phyloP scores from a whole-genome alignment of 92 coral and sea anemone genomes.

The Plumapathes pennacea region DNA sequence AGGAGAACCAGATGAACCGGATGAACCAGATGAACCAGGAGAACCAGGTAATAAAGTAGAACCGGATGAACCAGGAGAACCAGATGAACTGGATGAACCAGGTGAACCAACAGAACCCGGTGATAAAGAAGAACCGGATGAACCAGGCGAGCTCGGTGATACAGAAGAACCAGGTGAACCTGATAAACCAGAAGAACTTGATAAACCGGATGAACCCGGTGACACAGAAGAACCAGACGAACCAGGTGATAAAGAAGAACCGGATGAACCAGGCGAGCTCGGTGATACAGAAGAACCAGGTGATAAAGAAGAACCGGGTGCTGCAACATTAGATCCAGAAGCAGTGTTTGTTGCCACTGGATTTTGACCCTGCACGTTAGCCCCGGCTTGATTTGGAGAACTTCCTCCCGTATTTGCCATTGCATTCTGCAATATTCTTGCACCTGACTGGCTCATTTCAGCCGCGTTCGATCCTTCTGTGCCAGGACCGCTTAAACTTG shows the following conservation, averaged over 20 bases:
- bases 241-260: no score
- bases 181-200: neutral
- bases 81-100: slow-evolving; percentile 9
- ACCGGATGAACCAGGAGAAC: slow-evolving; percentile 11
- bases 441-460: no score
- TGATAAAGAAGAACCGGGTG: no score
- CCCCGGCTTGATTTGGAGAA: neutral
- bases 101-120: slow-evolving; percentile 8
- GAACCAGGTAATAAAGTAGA: slow-evolving; percentile 11
- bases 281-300: slow-evolving; percentile 15
- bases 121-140: neutral
- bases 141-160: no score
- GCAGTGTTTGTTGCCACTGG: neutral
- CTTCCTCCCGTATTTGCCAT: no score
- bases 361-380: neutral
- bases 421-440: no score
- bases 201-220: slow-evolving; percentile 4
- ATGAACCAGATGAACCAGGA: neutral
- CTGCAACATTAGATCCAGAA: no score
- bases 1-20: slow-evolving; percentile 7
- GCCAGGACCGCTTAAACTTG: no score
- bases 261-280: neutral
- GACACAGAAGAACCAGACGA: slow-evolving; percentile 2
- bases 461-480: no score
- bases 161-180: neutral